Evolutionary conservation across 2,113 vertebrate genomes (phyloP), one percentile per base, ranked within the genome.

Genomic region (Podarcis cretensis): DNA sequence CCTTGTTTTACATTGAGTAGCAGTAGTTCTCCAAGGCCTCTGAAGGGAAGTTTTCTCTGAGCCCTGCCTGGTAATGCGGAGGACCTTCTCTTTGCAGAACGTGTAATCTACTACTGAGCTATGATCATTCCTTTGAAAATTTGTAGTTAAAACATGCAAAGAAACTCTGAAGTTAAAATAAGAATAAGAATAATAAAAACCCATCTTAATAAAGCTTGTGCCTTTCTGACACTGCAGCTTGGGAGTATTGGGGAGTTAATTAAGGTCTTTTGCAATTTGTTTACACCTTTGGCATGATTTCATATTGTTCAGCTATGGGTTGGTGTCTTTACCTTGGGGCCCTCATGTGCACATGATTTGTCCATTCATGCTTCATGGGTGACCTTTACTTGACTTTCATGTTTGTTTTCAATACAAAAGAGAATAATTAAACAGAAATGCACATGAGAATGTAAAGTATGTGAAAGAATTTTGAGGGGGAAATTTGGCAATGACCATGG

Each of bases 361-460:
- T 83, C 71, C 32, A 63, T 87, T 86, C 59, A 78, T 71, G 84
- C 43, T 90, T 77, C 37, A 25, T 68, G 35, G 30, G 20, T n/a
- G 57, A 86, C 40, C 71, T 77, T 69, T 68, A 77, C 57, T 86
- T 73, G 43, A 69, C 73, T 86, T 86, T 5, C 16, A n/a, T 68
- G 20, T 87, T 90, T 83, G 73, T 78, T 77, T 54, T 83, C 21
- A 71, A 69, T 32, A 48, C n/a, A 83, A 54, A 86, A 90, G 71
- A 84, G 5, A 27, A 71, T 18, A 85, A 76, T 43, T 87, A 83
- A 83, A 37, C 35, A 83, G 65, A 83, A 6, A 90, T 75, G 75
- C 48, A 71, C 85, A 71, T 25, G 74, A 87, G 74, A 83, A 71
- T 87, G 73, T 71, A 78, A 87, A 87, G 35, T 78, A 87, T 83